Conservation (phyloP, 2,113 vertebrate genomes). For the Phaethornis superciliosus region DNA sequence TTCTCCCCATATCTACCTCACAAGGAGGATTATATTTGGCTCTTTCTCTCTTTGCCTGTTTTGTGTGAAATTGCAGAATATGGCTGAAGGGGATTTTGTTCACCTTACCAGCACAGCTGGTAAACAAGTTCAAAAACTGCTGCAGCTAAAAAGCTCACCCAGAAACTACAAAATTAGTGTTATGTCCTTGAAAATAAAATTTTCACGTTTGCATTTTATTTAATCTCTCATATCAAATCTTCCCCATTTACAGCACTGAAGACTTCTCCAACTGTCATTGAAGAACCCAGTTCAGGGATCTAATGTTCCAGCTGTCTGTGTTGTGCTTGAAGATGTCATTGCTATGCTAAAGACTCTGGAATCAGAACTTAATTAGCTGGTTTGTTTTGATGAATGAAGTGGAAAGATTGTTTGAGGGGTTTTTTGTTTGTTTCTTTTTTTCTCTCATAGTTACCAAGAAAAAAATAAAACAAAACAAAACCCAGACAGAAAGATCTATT, state of each 20-base stretch:
- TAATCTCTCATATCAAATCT: background rate
- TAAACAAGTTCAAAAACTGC: background rate
- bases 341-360: background rate
- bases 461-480: background rate
- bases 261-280: background rate
- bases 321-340: background rate
- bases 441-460: background rate
- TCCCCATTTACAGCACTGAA: background rate
- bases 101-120: background rate
- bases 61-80: background rate
- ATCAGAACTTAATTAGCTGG: background rate
- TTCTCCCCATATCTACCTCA: background rate
- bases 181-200: background rate
- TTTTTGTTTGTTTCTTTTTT: background rate
- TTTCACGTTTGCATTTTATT: background rate
- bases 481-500: background rate
- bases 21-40: background rate
- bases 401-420: background rate
- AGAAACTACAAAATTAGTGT: background rate
- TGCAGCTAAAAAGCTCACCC: background rate
- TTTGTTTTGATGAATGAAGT: background rate
- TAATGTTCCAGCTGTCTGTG: constrained; percentile 1
- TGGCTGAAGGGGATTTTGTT: background rate
- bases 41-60: background rate
- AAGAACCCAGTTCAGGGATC: background rate